Conservation (phyloP, 2,797 vertebrate species). For the Dermochelys coriacea region DNA sequence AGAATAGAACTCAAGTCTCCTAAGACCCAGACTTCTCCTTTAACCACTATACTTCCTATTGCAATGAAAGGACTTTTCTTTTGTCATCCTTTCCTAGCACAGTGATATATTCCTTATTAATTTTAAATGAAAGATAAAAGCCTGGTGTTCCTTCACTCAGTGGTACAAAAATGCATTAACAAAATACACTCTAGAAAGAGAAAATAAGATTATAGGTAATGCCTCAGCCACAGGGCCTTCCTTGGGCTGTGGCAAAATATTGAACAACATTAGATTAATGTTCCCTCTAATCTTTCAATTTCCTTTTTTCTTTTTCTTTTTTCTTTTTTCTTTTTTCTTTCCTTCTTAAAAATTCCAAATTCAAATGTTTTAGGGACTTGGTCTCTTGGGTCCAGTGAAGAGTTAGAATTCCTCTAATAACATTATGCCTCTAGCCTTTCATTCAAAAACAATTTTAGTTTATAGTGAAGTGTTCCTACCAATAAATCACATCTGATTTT, state of each 20-base stretch:
- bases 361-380: background rate
- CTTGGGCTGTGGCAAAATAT: background rate
- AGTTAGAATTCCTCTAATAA: background rate
- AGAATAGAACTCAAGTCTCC: background rate
- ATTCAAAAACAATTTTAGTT: background rate
- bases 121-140: conserved; percentile 44
- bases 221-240: background rate
- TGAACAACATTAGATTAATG: background rate
- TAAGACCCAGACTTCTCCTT: background rate
- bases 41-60: background rate
- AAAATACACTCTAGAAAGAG: background rate
- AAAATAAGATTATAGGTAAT: background rate
- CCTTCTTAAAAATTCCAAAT: background rate
- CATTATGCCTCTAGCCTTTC: background rate
- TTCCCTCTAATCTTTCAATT: background rate
- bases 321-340: background rate
- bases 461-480: background rate
- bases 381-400: background rate
- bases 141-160: background rate
- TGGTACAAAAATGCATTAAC: conserved; percentile 18
- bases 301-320: background rate
- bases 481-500: conserved; percentile 7
- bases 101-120: background rate
- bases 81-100: background rate
- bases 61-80: background rate